phyloP scores from a whole-genome alignment of 2,888 invertebrate genomes.

The Scaptomyza caliginosa region DNA sequence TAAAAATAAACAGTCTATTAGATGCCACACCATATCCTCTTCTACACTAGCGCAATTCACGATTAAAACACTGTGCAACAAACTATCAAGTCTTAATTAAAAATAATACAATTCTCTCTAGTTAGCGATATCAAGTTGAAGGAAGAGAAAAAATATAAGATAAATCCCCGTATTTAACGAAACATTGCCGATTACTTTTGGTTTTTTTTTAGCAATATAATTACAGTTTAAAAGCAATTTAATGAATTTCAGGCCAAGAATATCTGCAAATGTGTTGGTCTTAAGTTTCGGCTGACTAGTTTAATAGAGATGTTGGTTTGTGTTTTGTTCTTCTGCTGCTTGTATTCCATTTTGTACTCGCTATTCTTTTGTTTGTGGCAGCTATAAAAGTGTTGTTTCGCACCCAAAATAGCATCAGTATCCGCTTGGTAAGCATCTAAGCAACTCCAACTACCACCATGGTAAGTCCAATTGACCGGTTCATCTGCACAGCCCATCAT shows the following conservation, averaged over 20 bases:
- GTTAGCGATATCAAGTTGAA: no score
- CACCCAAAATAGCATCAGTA: slow-evolving; percentile 59
- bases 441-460: slow-evolving; percentile 37
- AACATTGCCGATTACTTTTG: no score
- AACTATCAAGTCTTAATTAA: neutral
- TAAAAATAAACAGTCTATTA: slow-evolving; percentile 66
- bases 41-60: slow-evolving; percentile 37
- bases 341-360: slow-evolving; percentile 37
- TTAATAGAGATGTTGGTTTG: slow-evolving; percentile 41
- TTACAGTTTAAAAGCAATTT: neutral
- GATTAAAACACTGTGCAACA: slow-evolving; percentile 30
- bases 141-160: neutral
- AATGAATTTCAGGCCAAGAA: no score
- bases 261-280: neutral
- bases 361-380: slow-evolving; percentile 50
- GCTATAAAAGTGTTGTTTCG: slow-evolving; percentile 66
- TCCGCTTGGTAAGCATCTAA: slow-evolving; percentile 36
- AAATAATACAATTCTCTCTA: no score
- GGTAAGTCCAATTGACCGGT: slow-evolving; percentile 48
- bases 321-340: slow-evolving; percentile 39
- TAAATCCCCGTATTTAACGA: neutral
- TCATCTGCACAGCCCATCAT: neutral
- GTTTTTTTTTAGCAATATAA: neutral
- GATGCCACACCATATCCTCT: slow-evolving; percentile 58
- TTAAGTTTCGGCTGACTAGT: slow-evolving; percentile 30